Percentiles rank a stretch among this genome's conserved stretches.
phyloP scores from a whole-genome alignment of 2,797 vertebrate species.

The Buceros bicornis region DNA sequence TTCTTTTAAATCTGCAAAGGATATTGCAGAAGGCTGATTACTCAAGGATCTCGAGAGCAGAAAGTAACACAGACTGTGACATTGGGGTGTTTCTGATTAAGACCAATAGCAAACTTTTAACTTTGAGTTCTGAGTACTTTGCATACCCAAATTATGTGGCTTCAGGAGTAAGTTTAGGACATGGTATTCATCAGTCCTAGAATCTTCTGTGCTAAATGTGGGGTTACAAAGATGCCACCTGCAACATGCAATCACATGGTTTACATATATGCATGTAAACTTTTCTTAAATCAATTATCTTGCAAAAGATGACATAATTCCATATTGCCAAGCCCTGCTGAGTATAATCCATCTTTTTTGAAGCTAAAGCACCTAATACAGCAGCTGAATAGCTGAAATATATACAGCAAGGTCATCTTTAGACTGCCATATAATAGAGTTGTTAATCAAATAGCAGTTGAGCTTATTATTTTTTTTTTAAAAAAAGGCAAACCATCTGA shows the following conservation, averaged over 20 bases:
- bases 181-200: not conserved
- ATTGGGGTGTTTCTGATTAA: not conserved
- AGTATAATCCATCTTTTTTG: not conserved
- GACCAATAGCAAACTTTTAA: not conserved
- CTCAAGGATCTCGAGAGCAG: not conserved
- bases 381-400: not conserved
- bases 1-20: not conserved
- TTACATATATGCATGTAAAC: not conserved
- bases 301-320: not conserved
- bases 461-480: not conserved
- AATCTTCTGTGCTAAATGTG: not conserved
- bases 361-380: not conserved
- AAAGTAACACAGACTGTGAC: not conserved
- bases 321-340: not conserved
- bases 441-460: not conserved
- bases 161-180: not conserved
- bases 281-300: not conserved
- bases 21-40: not conserved
- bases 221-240: not conserved
- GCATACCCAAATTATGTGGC: not conserved
- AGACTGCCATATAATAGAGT: not conserved
- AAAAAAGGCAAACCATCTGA: not conserved
- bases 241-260: not conserved
- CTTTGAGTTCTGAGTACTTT: not conserved
- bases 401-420: not conserved